A percentile compares a stretch with the other conserved stretches of the same genome.
These are phyloP conservation scores for Acyrthosiphon pisum DNA, from an alignment of 1,140 invertebrate genomes.

Conservation along the genomic window DNA sequence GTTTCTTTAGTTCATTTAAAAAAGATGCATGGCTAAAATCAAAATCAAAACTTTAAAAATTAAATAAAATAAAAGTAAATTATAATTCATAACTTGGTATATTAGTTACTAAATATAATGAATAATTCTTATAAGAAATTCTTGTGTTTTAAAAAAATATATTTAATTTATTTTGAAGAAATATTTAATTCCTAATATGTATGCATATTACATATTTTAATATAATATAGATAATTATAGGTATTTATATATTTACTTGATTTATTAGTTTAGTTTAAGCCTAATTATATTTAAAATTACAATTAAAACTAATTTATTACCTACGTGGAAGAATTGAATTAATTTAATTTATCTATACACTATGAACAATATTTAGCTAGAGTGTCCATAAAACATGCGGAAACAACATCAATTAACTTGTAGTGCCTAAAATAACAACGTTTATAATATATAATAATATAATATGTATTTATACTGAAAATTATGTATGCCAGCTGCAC, in stretches of 20 bases:
- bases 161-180: neutral
- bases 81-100: neutral
- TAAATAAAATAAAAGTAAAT: neutral
- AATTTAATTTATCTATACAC: neutral
- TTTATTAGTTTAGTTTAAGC: neutral
- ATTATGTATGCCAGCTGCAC: too few relatives aligned
- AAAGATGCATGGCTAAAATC: conserved; percentile 65
- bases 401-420: too few relatives aligned
- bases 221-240: neutral
- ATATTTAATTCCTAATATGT: neutral
- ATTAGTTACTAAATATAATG: neutral
- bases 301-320: neutral
- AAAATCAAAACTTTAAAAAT: conserved; percentile 15
- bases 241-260: neutral
- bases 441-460: too few relatives aligned
- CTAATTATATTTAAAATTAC: neutral
- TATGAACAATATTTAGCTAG: neutral
- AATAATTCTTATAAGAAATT: neutral
- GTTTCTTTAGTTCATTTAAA: conserved; percentile 80
- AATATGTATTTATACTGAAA: too few relatives aligned
- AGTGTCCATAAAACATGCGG: neutral
- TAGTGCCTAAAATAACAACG: too few relatives aligned
- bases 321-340: neutral
- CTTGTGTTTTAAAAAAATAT: neutral
- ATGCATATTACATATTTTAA: neutral